These are phyloP conservation scores for Galeopsomyia nigrocyanea DNA, from an alignment of 2,888 invertebrate genomes.

Conservation along the genomic window DNA sequence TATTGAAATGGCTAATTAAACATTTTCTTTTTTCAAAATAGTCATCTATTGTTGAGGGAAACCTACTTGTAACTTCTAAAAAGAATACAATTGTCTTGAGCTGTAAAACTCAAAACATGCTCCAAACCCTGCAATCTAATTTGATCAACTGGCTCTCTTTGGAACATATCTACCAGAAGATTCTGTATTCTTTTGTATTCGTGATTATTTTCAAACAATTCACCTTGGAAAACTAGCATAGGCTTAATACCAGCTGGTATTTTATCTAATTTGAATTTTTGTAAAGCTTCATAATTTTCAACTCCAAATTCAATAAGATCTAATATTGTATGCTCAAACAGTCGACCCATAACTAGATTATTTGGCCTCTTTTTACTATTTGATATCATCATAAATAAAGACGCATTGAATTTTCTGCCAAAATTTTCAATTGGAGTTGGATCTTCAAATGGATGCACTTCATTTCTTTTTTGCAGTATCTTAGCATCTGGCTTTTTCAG, in stretches of 20 bases:
- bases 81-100: constrained; percentile 82
- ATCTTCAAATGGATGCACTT: constrained; percentile 94
- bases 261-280: constrained; percentile 85
- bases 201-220: constrained; percentile 86
- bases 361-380: constrained; percentile 96
- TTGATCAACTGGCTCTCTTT: constrained; percentile 84
- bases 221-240: constrained; percentile 91
- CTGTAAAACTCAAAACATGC: constrained; percentile 92
- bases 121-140: constrained; percentile 94
- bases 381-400: constrained; percentile 91
- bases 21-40: neutral
- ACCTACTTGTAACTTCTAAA: constrained; percentile 78
- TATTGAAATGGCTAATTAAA: neutral
- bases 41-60: too few relatives aligned
- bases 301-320: constrained; percentile 98
- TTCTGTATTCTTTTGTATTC: constrained; percentile 89
- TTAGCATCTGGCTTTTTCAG: constrained; percentile 89
- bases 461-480: constrained; percentile 85
- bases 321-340: constrained; percentile 89
- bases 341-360: constrained; percentile 90
- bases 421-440: constrained; percentile 79
- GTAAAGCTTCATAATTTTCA: constrained; percentile 83
- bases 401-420: constrained; percentile 84
- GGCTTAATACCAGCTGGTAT: constrained; percentile 89
- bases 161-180: constrained; percentile 92